Base-by-base conservation (phyloP, 2,888 invertebrate species). In the Asteroscopus sphinx region DNA sequence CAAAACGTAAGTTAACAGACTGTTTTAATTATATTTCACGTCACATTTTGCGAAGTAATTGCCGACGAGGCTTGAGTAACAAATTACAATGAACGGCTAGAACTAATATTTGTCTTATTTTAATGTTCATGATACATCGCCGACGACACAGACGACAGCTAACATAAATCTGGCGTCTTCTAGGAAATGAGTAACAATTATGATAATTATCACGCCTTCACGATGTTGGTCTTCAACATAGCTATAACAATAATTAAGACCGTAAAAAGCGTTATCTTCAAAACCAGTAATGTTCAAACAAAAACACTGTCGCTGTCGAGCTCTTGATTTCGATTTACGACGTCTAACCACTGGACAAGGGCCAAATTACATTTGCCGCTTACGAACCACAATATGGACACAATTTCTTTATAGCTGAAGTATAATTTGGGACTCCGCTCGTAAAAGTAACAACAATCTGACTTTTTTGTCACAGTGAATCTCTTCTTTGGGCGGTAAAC, bases 241-340 rank as follows among this genome's bases (percentile, higher is more conserved):
- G 76, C 83, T 78, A 82, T 89, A 90, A 87, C 86, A 88, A 90
- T 90, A 90, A 92, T 92, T 90, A 91, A 88, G 87, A 84, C 83
- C 80, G 82, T 91, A 88, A 90, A 88, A 89, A 88, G 81, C 78
- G 85, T 88, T 92, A 92, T 90, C 90, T 87, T 71, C 81, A 79
- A 87, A 89, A 89, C 89, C 86, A 90, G 91, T 89, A 90, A 90
- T 83, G 90, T 88, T 87, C 88, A 85, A 88, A 92, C 87, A 89
- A 88, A 88, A 91, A 90, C 83, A 83, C 82, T 89, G 85, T 88
- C 85, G 72, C 79, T 80, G 78, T 80, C 79, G 75, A 86, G 81
- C 82, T 87, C 81, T 86, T 87, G 85, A 87, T 87, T 88, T 87
- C 83, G 82, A 90, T 88, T 89, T 87, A 89, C 81, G 82, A 83